Percentiles rank a stretch among this genome's conserved stretches.
Conservation (phyloP, 2,113 vertebrate genomes). For the Formicarius rufipectus region DNA sequence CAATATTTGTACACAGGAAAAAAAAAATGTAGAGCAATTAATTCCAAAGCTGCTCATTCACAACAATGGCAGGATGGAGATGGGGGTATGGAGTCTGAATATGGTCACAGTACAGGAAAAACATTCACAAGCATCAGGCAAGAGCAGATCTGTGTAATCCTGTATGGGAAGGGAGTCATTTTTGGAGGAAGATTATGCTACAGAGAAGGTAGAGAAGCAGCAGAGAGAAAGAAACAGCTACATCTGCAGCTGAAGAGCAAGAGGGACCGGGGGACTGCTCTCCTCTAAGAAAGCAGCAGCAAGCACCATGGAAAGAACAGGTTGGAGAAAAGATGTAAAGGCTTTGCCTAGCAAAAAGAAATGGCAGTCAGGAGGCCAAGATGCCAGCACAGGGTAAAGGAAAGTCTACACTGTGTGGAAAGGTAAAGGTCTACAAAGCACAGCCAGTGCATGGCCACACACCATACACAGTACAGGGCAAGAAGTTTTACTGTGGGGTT, state of each 20-base stretch:
- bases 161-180: not conserved
- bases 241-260: not conserved
- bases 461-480: not conserved
- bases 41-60: not conserved
- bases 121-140: not conserved
- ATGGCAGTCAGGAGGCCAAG: not conserved
- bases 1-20: not conserved
- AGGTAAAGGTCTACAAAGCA: not conserved
- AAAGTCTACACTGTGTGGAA: not conserved
- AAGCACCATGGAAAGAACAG: not conserved
- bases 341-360: not conserved
- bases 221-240: not conserved
- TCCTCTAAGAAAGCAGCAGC: not conserved
- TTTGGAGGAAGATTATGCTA: not conserved
- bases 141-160: not conserved
- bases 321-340: not conserved
- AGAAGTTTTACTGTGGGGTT: not conserved
- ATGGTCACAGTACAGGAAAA: not conserved
- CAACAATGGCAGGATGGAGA: not conserved
- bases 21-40: not conserved
- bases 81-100: not conserved
- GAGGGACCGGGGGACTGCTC: not conserved
- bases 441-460: fast-evolving
- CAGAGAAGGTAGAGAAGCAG: not conserved
- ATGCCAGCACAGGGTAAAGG: not conserved